Evolutionary conservation across 2,797 vertebrate species (phyloP).

Genomic region (Micromesistius poutassou): DNA sequence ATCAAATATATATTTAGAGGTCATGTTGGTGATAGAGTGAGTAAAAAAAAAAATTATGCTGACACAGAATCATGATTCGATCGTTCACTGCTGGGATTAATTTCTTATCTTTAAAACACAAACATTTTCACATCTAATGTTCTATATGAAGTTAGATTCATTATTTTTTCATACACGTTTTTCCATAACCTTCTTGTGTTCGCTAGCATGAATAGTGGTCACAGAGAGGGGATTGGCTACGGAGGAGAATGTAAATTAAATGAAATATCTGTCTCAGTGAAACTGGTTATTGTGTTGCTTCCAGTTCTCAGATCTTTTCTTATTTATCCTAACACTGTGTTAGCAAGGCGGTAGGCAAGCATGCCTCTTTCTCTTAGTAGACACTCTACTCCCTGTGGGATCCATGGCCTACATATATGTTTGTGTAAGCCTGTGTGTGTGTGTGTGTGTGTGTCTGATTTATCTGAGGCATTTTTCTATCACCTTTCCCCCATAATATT

Average conservation of each 20-base stretch:
- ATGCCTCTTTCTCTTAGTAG: constrained; percentile 57
- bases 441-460: constrained; percentile 8
- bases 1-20: constrained; percentile 56
- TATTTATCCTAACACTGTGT: constrained; percentile 52
- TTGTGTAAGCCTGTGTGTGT: constrained; percentile 38
- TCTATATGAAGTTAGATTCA: not conserved
- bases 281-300: not conserved
- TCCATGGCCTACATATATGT: constrained; percentile 73
- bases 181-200: not conserved
- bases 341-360: constrained; percentile 50
- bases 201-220: not conserved
- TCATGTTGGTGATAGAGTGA: constrained; percentile 33
- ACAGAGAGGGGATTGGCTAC: not conserved
- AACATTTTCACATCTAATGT: not conserved
- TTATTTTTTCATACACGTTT: not conserved
- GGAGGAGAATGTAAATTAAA: not conserved
- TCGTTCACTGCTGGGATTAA: not conserved
- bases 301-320: not conserved
- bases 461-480: not conserved
- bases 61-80: not conserved
- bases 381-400: constrained; percentile 59
- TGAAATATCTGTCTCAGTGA: too few relatives aligned
- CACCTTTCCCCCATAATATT: not conserved
- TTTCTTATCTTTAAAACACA: not conserved
- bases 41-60: not conserved